Base-by-base conservation (phyloP, 2,888 invertebrate species). In the Craniophora ligustri region DNA sequence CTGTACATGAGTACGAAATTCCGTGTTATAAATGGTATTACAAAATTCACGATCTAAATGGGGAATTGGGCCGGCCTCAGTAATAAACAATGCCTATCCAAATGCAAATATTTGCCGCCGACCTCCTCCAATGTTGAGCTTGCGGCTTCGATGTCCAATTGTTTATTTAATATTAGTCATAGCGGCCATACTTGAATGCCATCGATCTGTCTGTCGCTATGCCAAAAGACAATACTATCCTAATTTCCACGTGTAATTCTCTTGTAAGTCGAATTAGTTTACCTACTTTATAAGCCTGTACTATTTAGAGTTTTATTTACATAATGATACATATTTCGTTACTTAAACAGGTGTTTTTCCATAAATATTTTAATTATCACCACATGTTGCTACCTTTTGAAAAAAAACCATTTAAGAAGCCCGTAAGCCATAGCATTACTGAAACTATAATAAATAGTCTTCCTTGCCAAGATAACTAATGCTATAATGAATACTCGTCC, bases 31-130 rank as follows among this genome's bases (percentile, higher is more conserved):
- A 58, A 50, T 31, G 42, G 54, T 51, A 56, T 51, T 21, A 39
- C 35, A 48, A 57, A n/a, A 51, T 59, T 60, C 40, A 34, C 51
- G 51, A 62, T 49, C 46, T 48, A 40, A 55, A 57, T 54, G 32
- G 54, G 19, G 30, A 46, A 47, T 39, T 40, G 34, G 32, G 34
- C 51, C 56, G 41, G 34, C 34, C 35, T 62, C 50, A 21, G 35
- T 51, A 60, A 72, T 71, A 67, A 66, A 73, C 60, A 66, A 66
- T 50, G 67, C 58, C 69, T 62, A 69, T 66, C 56, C 38, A 67
- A 69, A 75, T 73, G 76, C 69, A 75, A 76, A 75, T 75, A 75
- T 76, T 73, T 68, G 67, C 51, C 61, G 58, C 61, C 65, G 62
- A 72, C 58, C 57, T 67, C 61, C 41, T 44, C 13, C 53, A 56